These are phyloP conservation scores for Pempheris klunzingeri DNA, from an alignment of 2,797 vertebrate genomes.

Conservation along the genomic window DNA sequence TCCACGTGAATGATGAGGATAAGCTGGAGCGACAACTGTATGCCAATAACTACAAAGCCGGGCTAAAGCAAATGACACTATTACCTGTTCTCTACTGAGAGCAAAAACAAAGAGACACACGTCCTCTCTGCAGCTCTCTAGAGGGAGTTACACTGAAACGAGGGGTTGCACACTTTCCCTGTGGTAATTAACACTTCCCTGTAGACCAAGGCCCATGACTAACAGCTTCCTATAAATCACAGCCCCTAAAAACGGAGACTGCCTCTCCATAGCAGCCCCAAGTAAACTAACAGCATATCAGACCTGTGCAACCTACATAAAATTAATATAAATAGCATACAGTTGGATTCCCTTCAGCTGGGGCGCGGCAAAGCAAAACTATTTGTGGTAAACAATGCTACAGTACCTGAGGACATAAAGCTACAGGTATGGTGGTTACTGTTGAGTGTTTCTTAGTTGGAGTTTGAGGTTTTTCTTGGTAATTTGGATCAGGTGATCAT, in stretches of 20 bases:
- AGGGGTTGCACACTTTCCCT: conserved; percentile 45
- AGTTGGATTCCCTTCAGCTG: too few species aligned
- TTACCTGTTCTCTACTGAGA: conserved; percentile 34
- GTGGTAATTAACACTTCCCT: conserved; percentile 70
- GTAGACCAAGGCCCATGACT: conserved; percentile 32
- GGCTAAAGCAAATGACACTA: conserved; percentile 33
- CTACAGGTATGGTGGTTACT: background rate
- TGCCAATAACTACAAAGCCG: conserved; percentile 16
- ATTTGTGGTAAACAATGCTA: conserved; percentile 21
- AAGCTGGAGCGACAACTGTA: background rate
- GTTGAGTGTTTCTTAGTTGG: background rate
- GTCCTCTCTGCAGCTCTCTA: conserved; percentile 41
- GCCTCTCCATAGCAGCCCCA: conserved; percentile 18
- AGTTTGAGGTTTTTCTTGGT: conserved; percentile 12
- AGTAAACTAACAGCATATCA: conserved; percentile 12
- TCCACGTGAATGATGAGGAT: conserved; percentile 19
- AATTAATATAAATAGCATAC: background rate
- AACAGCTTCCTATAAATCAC: conserved; percentile 66
- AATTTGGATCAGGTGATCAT: conserved; percentile 14
- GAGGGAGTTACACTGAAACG: conserved; percentile 30
- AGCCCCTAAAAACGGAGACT: conserved; percentile 46
- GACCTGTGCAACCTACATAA: conserved; percentile 7
- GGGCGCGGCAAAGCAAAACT: background rate
- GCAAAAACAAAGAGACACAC: conserved; percentile 46
- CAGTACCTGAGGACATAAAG: background rate